Evolutionary conservation across 2,888 invertebrate genomes (phyloP).

Genomic region (Agrochola lota): DNA sequence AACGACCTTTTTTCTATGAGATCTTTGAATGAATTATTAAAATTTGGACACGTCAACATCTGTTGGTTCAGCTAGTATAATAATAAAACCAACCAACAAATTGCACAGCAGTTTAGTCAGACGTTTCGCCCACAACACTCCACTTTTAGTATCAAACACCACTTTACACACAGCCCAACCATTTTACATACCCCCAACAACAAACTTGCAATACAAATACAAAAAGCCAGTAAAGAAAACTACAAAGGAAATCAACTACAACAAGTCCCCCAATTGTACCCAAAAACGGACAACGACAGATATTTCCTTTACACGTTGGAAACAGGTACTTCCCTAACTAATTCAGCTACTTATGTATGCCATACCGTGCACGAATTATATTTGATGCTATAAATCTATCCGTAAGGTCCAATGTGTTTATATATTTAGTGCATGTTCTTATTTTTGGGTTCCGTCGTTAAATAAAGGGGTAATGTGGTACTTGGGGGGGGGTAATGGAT

Average conservation of each 20-base stretch:
- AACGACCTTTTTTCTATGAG: too few species aligned
- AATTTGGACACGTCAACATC: too few species aligned
- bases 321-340: conserved; percentile 76
- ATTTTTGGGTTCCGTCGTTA: conserved; percentile 67
- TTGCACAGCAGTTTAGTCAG: neutral
- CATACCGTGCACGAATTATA: conserved; percentile 75
- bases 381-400: conserved; percentile 79
- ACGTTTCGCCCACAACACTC: neutral
- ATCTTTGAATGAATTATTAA: too few species aligned
- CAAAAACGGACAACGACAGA: conserved; percentile 64
- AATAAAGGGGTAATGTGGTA: conserved; percentile 67
- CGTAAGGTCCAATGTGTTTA: conserved; percentile 64
- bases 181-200: neutral
- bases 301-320: conserved; percentile 70
- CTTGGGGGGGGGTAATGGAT: conserved; percentile 58
- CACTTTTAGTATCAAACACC: neutral
- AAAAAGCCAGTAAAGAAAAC: conserved; percentile 41
- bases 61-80: neutral
- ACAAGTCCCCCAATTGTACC: conserved; percentile 46
- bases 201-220: conserved; percentile 13
- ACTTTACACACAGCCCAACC: neutral
- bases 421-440: conserved; percentile 73
- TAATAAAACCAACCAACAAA: neutral
- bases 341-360: conserved; percentile 80
- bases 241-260: conserved; percentile 35